phyloP scores from a whole-genome alignment of 2,888 invertebrate species.

The Hemithea aestivaria region DNA sequence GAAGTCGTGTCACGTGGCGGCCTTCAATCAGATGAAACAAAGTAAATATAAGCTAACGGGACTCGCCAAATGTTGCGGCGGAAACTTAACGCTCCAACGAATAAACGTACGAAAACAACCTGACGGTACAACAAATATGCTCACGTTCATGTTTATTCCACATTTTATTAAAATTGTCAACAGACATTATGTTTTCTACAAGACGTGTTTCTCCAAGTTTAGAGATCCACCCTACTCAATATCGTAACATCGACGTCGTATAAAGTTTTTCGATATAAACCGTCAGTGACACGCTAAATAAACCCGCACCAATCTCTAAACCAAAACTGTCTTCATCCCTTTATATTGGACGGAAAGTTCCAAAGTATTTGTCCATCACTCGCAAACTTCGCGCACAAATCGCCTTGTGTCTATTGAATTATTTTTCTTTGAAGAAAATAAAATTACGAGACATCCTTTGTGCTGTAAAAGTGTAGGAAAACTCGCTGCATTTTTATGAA shows the following conservation, averaged over 20 bases:
- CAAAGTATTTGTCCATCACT: slow-evolving; percentile 36
- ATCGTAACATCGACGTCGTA: slow-evolving; percentile 10
- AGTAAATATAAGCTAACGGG: slow-evolving; percentile 22
- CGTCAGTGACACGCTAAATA: slow-evolving; percentile 31
- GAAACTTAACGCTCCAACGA: slow-evolving; percentile 17
- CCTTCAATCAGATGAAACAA: slow-evolving; percentile 29
- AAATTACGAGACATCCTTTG: slow-evolving; percentile 19
- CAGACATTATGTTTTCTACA: too few species aligned
- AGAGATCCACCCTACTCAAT: slow-evolving; percentile 3
- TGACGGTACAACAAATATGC: too few species aligned
- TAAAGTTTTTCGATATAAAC: slow-evolving; percentile 36
- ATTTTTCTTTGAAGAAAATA: slow-evolving; percentile 25
- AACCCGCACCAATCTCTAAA: slow-evolving; percentile 31
- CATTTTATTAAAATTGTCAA: too few species aligned
- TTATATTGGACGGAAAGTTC: slow-evolving; percentile 37
- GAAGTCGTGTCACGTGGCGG: slow-evolving; percentile 24
- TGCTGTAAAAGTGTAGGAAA: slow-evolving; percentile 11
- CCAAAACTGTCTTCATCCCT: slow-evolving; percentile 35
- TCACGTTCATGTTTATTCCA: too few species aligned
- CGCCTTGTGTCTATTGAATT: slow-evolving; percentile 25
- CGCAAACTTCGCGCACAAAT: slow-evolving; percentile 34
- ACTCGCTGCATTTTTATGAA: slow-evolving; percentile 14
- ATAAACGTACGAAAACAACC: slow-evolving; percentile 1
- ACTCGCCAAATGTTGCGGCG: slow-evolving; percentile 16
- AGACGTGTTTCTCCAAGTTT: neutral